Conservation (phyloP, 2,113 vertebrate species). For the Lepidothrix coronata region DNA sequence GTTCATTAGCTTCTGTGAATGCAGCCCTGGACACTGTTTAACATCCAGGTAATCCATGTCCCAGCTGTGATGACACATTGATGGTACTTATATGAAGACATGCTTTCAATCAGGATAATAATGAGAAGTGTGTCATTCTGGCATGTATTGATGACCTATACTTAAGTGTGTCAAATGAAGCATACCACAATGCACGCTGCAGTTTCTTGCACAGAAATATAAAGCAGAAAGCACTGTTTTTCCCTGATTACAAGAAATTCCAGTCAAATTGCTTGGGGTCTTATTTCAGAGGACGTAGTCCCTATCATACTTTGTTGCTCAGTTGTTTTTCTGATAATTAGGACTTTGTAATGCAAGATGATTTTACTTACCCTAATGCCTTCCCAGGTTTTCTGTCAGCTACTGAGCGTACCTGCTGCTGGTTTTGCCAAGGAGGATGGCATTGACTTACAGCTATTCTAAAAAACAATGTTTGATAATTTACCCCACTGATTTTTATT, state of each 20-base stretch:
- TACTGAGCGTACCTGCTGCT: not conserved
- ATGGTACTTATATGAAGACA: not conserved
- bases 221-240: not conserved
- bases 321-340: not conserved
- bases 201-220: not conserved
- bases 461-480: not conserved
- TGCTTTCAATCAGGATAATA: not conserved
- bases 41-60: not conserved
- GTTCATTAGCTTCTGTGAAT: not conserved
- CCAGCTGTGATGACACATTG: not conserved
- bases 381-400: not conserved
- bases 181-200: not conserved
- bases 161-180: not conserved
- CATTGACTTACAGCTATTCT: not conserved
- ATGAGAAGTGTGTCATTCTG: not conserved
- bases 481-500: not conserved
- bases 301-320: not conserved
- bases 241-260: not conserved
- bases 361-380: not conserved
- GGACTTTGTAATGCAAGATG: not conserved
- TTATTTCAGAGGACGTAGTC: not conserved
- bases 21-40: not conserved
- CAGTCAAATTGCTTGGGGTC: not conserved
- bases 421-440: not conserved
- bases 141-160: not conserved